Evolutionary conservation across 2,797 vertebrate species (phyloP).

Genomic region (Spondyliosoma cantharus): DNA sequence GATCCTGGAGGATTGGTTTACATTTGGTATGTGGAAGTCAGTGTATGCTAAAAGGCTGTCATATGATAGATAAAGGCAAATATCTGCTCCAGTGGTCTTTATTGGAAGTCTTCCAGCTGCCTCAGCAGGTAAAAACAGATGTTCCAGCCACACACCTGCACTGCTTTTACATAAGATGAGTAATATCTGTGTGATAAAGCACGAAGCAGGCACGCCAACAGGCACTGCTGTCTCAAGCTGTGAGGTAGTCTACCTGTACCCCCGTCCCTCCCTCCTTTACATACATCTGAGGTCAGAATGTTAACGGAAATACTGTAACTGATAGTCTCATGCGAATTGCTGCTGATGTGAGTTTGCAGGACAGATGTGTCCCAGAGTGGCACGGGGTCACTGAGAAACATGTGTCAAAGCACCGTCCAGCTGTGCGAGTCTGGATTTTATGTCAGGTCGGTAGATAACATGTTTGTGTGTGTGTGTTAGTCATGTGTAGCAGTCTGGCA

Average conservation of each 20-base stretch:
- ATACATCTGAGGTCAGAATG: slow-evolving; percentile 43
- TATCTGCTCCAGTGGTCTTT: neutral
- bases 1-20: slow-evolving; percentile 63
- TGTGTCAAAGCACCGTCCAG: slow-evolving; percentile 16
- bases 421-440: neutral
- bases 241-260: slow-evolving; percentile 46
- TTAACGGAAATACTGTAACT: slow-evolving; percentile 51
- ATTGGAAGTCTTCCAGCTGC: neutral
- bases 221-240: slow-evolving; percentile 19
- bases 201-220: neutral
- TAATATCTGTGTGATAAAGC: slow-evolving; percentile 47
- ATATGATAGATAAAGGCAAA: neutral
- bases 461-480: slow-evolving; percentile 18
- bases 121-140: slow-evolving; percentile 42
- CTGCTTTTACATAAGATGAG: slow-evolving; percentile 44
- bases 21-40: slow-evolving; percentile 46
- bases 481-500: neutral
- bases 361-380: slow-evolving; percentile 21
- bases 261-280: neutral
- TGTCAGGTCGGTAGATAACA: slow-evolving; percentile 4
- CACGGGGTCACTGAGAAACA: slow-evolving; percentile 41
- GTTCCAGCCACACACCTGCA: slow-evolving; percentile 49
- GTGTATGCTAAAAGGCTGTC: neutral
- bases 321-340: slow-evolving; percentile 43
- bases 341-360: neutral